Evolutionary conservation across 92 coral and sea anemone genomes (phyloP), one percentile per base, ranked within the genome.

Genomic region (Porites lobata): DNA sequence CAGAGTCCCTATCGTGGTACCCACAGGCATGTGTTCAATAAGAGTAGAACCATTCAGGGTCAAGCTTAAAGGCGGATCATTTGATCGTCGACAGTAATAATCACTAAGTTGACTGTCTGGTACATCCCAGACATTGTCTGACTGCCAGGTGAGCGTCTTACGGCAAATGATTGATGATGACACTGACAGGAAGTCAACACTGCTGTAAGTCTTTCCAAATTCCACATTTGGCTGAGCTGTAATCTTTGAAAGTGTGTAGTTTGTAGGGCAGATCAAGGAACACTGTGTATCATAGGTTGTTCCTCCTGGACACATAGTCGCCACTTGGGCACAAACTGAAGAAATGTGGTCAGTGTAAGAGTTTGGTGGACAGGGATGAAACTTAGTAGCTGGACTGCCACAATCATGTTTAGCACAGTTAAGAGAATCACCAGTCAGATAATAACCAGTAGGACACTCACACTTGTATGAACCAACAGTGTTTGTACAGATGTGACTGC

Each of bases 81-180:
- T 96, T 52, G 63, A 58, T 65, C 99, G 85, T 58, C 98, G 94
- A 82, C 99, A 96, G 62, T 87, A 96, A 57, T 93, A 96, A 47
- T 73, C 52, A 2, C 69, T 76, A 17, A 81, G 72, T 38, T 89
- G 87, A 50, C 67, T 80, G 57, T 83, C 87, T 29, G 76, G 62
- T 50, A 86, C 76, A 75, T 92, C 91, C 98, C 98, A 96, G 24
- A 92, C 86, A 73, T 94, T 88, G 4, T 43, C 66, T 1, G 77
- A 67, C 18, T 63, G 77, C 12, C 86, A 80, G 8, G 83, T 63
- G 13, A 58, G 77, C 3, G 85, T 50, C 57, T 91, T 58, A 10
- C 72, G 72, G 79, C 99, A 96, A 19, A 92, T 94, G 51, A 90
- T 69, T 0, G 22, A 64, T 8, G 92, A 78, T 50, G 70, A 56